Percentiles rank a stretch among this genome's conserved stretches.
Conservation (phyloP, 2,113 vertebrate genomes). For the Peromyscus polionotus region DNA sequence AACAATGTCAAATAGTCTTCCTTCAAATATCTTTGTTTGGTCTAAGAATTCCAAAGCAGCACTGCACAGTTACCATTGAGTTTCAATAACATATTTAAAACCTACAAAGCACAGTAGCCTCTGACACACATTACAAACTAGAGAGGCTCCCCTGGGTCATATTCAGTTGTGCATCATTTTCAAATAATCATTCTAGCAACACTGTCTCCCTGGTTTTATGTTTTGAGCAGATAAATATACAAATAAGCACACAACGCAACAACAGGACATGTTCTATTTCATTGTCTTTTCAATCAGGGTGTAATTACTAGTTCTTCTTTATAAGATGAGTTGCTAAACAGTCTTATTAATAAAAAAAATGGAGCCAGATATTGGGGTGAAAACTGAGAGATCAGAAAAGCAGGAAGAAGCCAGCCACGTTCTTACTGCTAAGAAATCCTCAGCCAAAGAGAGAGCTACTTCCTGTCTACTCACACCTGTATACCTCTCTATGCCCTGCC, state of each 20-base stretch:
- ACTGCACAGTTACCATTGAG: background rate
- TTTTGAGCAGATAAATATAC: constrained; percentile 20
- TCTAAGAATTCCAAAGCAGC: constrained; percentile 44
- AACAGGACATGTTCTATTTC: background rate
- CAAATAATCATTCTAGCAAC: background rate
- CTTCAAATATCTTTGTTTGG: constrained; percentile 4
- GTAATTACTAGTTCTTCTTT: background rate
- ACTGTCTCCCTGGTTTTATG: constrained; percentile 6
- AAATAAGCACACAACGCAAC: background rate
- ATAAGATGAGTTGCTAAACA: no score
- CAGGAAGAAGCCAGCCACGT: no score
- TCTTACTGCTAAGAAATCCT: no score
- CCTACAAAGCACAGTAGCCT: background rate
- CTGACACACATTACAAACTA: background rate
- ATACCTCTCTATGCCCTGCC: no score
- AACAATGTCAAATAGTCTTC: constrained; percentile 15
- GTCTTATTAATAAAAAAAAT: no score
- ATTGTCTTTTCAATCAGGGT: background rate
- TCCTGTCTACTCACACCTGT: no score
- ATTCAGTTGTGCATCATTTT: background rate
- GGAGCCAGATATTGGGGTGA: no score
- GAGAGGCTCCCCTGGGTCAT: background rate
- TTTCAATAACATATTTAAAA: constrained; percentile 8
- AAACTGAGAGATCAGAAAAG: no score
- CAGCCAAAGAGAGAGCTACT: no score